Conservation (phyloP, 2,797 vertebrate species). For the Onychomys torridus region DNA sequence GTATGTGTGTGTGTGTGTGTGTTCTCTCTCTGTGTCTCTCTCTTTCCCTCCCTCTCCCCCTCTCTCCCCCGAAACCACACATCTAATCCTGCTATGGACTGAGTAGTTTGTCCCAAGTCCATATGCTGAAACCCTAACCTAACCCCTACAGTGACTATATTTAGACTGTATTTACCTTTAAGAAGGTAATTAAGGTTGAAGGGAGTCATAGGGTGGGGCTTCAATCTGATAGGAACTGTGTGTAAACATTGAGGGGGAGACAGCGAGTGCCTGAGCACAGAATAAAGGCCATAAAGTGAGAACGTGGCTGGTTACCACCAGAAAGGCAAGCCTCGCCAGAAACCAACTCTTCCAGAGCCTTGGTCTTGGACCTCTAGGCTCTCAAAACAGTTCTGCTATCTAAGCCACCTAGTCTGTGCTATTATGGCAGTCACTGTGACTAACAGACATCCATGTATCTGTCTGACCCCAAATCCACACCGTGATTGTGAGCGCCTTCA, state of each 20-base stretch:
- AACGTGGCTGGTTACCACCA: not conserved
- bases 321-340: not conserved
- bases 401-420: not conserved
- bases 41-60: not conserved
- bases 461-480: not conserved
- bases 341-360: not conserved
- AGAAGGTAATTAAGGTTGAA: slow-evolving; percentile 44
- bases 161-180: not conserved
- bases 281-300: slow-evolving; percentile 1
- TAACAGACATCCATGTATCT: not conserved
- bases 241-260: not conserved
- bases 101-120: not conserved
- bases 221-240: not conserved
- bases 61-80: not conserved
- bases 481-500: not conserved
- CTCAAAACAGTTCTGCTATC: not conserved
- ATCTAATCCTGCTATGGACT: not conserved
- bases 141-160: not conserved
- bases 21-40: too few relatives aligned
- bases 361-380: not conserved
- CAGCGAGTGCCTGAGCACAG: not conserved
- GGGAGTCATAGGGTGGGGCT: not conserved
- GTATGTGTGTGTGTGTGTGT: too few relatives aligned
- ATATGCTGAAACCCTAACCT: not conserved
- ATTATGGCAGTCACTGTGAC: not conserved